phyloP scores from a whole-genome alignment of 1,140 invertebrate species.

The Palaemon carinicauda region DNA sequence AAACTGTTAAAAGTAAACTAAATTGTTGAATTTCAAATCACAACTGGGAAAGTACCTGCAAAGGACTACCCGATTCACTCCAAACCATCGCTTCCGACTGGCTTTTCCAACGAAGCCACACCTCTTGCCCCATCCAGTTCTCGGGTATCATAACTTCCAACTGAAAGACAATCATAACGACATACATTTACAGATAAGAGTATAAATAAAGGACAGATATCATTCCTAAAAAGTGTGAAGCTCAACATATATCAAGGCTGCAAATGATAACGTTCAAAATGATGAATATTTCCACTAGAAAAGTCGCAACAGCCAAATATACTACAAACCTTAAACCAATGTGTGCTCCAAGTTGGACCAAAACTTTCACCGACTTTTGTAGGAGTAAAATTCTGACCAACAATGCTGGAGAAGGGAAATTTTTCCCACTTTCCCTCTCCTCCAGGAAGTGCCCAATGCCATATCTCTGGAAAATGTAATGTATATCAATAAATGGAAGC shows the following conservation, averaged over 20 bases:
- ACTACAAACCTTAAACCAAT: constrained; percentile 19
- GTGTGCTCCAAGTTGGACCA: constrained; percentile 9
- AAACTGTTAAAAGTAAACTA: too few species aligned
- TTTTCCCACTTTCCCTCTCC: background rate
- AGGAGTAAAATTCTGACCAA: background rate
- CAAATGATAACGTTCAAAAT: too few species aligned
- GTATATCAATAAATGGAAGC: background rate
- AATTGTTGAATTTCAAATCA: too few species aligned
- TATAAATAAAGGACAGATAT: too few species aligned
- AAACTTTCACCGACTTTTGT: background rate
- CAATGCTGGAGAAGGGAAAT: background rate
- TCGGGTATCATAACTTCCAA: background rate
- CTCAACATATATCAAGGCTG: too few species aligned
- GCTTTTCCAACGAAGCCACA: constrained; percentile 2
- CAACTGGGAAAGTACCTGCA: background rate
- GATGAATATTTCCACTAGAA: too few species aligned
- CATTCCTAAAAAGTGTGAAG: too few species aligned
- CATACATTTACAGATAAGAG: too few species aligned
- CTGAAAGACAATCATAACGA: background rate
- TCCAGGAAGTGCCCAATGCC: background rate
- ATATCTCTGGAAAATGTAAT: background rate
- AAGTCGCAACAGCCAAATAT: too few species aligned
- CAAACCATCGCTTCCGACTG: constrained; percentile 13
- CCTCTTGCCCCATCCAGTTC: constrained; percentile 6
- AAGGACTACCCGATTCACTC: background rate